A percentile compares a stretch with the other conserved stretches of the same genome.
These are phyloP conservation scores for Diachasma alloeum DNA, from an alignment of 1,140 invertebrate species.

Conservation along the genomic window DNA sequence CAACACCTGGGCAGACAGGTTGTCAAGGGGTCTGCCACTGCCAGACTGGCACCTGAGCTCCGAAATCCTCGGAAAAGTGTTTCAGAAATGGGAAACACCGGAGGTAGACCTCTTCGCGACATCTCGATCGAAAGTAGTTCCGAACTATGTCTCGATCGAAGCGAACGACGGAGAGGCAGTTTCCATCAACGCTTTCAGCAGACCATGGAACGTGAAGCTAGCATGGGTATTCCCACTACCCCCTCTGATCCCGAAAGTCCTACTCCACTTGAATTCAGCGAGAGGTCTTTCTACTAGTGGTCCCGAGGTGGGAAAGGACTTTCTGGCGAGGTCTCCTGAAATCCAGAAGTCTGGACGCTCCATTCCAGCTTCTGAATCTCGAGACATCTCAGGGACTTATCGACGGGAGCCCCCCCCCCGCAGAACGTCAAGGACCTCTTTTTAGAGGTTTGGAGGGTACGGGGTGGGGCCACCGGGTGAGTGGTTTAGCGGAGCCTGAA, in stretches of 20 bases:
- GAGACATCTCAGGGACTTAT: conserved; percentile 24
- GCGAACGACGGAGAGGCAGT: conserved; percentile 1
- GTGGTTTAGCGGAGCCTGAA: conserved; percentile 8
- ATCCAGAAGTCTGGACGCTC: neutral
- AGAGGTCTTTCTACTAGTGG: conserved; percentile 27
- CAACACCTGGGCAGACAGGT: conserved; percentile 32
- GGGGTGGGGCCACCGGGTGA: neutral
- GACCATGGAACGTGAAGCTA: neutral
- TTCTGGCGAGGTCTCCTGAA: neutral
- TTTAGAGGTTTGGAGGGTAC: no score
- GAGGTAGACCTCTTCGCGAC: conserved; percentile 29
- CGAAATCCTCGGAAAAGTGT: conserved; percentile 16
- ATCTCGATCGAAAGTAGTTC: conserved; percentile 14
- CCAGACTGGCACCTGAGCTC: conserved; percentile 31
- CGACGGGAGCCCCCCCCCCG: conserved; percentile 16
- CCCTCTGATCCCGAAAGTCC: conserved; percentile 37
- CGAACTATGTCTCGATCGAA: conserved; percentile 20
- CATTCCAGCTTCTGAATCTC: neutral
- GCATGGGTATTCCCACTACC: conserved; percentile 23
- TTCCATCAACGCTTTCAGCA: conserved; percentile 18
- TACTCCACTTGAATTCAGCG: conserved; percentile 34
- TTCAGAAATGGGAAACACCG: conserved; percentile 25
- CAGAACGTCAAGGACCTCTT: neutral
- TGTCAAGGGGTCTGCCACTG: neutral
- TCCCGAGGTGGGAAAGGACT: neutral